These are phyloP conservation scores for Oncorhynchus masou DNA, from an alignment of 2,113 vertebrate species.

Conservation along the genomic window DNA sequence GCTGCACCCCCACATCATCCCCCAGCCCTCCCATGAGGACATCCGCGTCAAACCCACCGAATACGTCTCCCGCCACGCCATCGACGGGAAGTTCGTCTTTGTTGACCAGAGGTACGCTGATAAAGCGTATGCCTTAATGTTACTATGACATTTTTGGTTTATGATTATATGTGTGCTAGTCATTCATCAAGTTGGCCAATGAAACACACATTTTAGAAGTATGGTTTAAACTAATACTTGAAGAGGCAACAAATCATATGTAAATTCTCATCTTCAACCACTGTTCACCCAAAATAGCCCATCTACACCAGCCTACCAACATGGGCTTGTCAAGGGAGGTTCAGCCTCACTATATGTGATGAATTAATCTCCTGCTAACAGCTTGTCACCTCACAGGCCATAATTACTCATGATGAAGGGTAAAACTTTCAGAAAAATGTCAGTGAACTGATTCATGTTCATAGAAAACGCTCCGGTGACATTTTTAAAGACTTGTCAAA, in stretches of 20 bases:
- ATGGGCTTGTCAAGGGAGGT: background rate
- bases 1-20: slow-evolving; percentile 91
- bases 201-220: background rate
- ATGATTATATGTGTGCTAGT: background rate
- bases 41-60: slow-evolving; percentile 96
- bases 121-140: background rate
- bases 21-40: slow-evolving; percentile 86
- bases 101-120: slow-evolving; percentile 97
- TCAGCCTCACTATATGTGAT: background rate
- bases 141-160: background rate
- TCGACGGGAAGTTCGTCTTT: slow-evolving; percentile 98
- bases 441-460: background rate
- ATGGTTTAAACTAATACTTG: background rate
- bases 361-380: background rate
- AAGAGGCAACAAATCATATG: background rate
- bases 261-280: background rate
- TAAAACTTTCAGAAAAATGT: background rate
- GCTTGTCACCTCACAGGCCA: background rate
- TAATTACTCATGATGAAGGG: slow-evolving; percentile 3
- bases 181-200: background rate
- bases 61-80: slow-evolving; percentile 94
- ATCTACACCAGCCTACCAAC: background rate
- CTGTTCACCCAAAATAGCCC: background rate
- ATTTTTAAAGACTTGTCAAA: background rate
- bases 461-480: background rate